A percentile compares a stretch with the other conserved stretches of the same genome.
Evolutionary conservation across 2,888 invertebrate species (phyloP).

Genomic region (Diarsia mendica): DNA sequence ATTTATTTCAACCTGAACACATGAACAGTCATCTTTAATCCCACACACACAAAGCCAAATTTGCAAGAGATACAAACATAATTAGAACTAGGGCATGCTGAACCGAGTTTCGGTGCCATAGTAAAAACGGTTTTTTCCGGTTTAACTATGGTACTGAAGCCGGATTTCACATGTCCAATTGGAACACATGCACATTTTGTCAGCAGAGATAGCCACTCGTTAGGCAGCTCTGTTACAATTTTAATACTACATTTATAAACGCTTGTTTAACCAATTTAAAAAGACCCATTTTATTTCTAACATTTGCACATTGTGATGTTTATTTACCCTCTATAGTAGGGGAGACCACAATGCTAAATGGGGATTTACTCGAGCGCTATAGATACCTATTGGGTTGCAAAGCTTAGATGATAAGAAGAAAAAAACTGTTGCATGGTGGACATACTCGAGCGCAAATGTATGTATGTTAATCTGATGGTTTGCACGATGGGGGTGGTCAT

Average conservation of each 20-base stretch:
- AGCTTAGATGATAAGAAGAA: no score
- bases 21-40: not conserved
- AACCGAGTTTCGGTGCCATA: no score
- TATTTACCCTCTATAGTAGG: not conserved
- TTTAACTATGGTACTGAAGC: no score
- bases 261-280: slow-evolving; percentile 32
- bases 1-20: not conserved
- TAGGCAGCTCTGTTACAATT: slow-evolving; percentile 23
- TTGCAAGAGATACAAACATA: slow-evolving; percentile 2
- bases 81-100: not conserved
- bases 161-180: not conserved
- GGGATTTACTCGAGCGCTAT: no score
- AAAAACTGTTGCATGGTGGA: no score
- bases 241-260: slow-evolving; percentile 57
- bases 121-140: no score
- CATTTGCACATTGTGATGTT: slow-evolving; percentile 24
- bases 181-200: slow-evolving; percentile 6
- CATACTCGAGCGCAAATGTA: no score
- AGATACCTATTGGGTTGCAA: no score
- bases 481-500: no score
- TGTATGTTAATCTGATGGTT: no score
- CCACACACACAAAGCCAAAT: slow-evolving; percentile 2
- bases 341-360: no score
- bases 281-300: not conserved
- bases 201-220: slow-evolving; percentile 23